Evolutionary conservation across 2,888 invertebrate species (phyloP).

Genomic region (Nephrotoma flavescens): DNA sequence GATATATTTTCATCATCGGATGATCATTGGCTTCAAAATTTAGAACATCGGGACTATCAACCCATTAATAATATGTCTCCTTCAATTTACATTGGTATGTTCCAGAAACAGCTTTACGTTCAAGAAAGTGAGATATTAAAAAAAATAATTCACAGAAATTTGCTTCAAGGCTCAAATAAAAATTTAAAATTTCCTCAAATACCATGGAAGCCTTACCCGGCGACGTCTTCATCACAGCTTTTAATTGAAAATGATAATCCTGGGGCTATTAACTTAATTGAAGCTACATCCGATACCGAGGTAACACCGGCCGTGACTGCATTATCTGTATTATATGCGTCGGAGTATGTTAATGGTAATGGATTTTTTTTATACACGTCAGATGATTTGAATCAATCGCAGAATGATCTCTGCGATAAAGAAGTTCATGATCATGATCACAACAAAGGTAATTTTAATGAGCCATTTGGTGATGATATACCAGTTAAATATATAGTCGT

Average conservation of each 20-base stretch:
- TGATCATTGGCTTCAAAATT: constrained; percentile 31
- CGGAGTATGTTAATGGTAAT: constrained; percentile 58
- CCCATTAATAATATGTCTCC: constrained; percentile 36
- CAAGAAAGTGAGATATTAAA: constrained; percentile 34
- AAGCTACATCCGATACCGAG: constrained; percentile 29
- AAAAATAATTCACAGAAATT: constrained; percentile 21
- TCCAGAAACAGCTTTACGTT: constrained; percentile 53
- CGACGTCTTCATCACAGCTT: constrained; percentile 33
- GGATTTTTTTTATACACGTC: constrained; percentile 62
- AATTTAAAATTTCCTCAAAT: constrained; percentile 31
- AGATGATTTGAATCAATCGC: constrained; percentile 35
- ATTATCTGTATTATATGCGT: constrained; percentile 57
- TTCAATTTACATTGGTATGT: constrained; percentile 71
- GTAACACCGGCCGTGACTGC: constrained; percentile 44
- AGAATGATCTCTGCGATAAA: constrained; percentile 31
- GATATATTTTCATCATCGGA: constrained; percentile 56
- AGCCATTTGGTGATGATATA: constrained; percentile 36
- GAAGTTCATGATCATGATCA: constrained; percentile 22
- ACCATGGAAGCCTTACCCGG: constrained; percentile 62
- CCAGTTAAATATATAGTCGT: constrained; percentile 55
- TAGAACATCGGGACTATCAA: constrained; percentile 21
- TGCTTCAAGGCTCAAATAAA: constrained; percentile 20
- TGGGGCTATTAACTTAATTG: constrained; percentile 25
- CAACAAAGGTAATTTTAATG: constrained; percentile 13
- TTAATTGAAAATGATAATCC: constrained; percentile 17